Base-by-base conservation (phyloP, 2,888 invertebrate species). In the Cerceris ruficornis region DNA sequence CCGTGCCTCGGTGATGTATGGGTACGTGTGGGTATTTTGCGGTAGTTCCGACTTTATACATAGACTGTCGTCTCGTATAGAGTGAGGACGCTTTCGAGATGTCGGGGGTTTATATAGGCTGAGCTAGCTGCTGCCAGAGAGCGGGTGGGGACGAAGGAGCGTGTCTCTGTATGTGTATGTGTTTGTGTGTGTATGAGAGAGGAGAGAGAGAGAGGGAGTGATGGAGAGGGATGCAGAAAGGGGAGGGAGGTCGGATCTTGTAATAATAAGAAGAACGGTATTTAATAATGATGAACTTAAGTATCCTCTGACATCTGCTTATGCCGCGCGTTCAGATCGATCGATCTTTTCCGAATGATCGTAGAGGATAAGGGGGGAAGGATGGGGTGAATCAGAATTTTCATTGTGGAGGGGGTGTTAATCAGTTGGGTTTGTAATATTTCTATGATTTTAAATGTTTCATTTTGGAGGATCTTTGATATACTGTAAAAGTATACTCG, bases 101-200 rank as follows among this genome's bases (percentile, higher is more conserved):
- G 87, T 81, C 88, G 86, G 83, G 88, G 87, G 91, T 88, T 91
- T 91, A 91, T 91, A 91, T 91, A 91, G 90, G 88, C 88, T 86
- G 90, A 85, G 88, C 87, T 88, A 90, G 87, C 86, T 75, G 87
- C 70, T 66, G 70, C 52, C 28, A 57, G 54, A 58, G 54, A 59
- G 67, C 60, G 74, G 70, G 69, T 52, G 77, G 77, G 73, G 69
- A 62, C 68, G 68, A 28, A 58, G 61, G 64, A 64, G 68, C 39
- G 54, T 58, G 65, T 62, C 59, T 54, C 57, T 39, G 28, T 28
- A 28, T 28, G 28, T 28, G 28, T 28, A 28, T 28, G 28, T 28
- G 28, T 28, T 28, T 28, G 28, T 28, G 28, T 28, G 28, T 28
- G 28, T 28, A 28, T 42, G 17, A 55, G 69, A 72, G 69, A 60